phyloP scores from a whole-genome alignment of 2,888 invertebrate genomes.

The Ophraella communa region DNA sequence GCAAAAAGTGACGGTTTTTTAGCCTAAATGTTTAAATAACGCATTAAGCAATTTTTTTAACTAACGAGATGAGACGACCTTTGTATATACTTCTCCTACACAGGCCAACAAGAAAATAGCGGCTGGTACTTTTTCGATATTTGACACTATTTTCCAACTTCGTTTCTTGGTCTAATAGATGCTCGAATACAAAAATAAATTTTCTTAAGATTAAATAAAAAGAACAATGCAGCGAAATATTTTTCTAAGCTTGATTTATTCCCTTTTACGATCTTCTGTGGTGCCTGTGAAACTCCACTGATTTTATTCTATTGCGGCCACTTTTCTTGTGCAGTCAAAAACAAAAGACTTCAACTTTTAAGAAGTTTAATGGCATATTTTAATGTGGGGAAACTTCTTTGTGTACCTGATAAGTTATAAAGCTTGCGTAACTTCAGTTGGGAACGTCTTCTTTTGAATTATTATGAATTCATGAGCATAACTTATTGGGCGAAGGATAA shows the following conservation, averaged over 20 bases:
- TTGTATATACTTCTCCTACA: no score
- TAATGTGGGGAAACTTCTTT: constrained; percentile 33
- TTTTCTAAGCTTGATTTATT: constrained; percentile 44
- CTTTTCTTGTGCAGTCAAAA: constrained; percentile 34
- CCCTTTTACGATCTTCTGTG: constrained; percentile 37
- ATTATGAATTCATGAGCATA: constrained; percentile 28
- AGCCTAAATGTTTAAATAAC: no score
- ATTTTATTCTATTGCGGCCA: constrained; percentile 31
- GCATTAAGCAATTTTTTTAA: no score
- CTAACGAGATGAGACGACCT: no score
- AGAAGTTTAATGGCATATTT: constrained; percentile 37
- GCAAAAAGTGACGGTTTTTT: no score
- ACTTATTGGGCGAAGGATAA: constrained; percentile 20
- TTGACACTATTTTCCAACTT: no score
- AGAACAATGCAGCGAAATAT: constrained; percentile 36
- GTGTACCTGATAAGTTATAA: constrained; percentile 32
- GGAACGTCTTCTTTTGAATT: constrained; percentile 28
- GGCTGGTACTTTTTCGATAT: no score
- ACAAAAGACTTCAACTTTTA: constrained; percentile 32
- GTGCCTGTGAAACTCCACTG: constrained; percentile 25
- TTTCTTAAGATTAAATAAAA: no score
- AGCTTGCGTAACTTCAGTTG: constrained; percentile 27
- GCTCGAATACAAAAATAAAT: no score
- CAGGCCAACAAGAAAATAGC: no score
- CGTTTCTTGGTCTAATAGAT: no score